Conservation (phyloP, 2,113 vertebrate species). For the Megatriorchis doriae region DNA sequence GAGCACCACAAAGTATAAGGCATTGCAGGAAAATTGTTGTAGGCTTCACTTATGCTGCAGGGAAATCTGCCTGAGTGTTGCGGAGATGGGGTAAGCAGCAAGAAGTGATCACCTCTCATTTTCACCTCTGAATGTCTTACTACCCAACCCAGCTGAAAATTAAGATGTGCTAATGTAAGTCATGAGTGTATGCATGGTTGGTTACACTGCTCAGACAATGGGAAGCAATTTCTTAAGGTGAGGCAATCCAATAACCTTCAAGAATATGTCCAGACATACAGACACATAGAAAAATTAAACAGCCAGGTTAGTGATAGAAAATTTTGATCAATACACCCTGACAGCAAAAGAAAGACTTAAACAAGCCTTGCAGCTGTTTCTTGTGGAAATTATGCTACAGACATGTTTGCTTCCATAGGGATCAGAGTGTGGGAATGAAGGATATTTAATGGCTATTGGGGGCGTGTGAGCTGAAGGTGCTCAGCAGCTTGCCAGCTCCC, state of each 20-base stretch:
- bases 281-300: not conserved
- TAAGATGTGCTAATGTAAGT: not conserved
- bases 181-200: not conserved
- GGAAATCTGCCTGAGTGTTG: not conserved
- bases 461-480: not conserved
- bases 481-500: constrained; percentile 28
- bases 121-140: not conserved
- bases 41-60: rapidly evolving
- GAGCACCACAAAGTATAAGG: not conserved
- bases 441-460: not conserved
- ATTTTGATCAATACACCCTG: not conserved
- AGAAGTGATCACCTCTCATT: not conserved
- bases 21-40: not conserved
- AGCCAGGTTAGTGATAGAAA: not conserved
- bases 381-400: not conserved
- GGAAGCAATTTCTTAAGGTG: not conserved
- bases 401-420: not conserved
- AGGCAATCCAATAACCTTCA: not conserved
- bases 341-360: not conserved
- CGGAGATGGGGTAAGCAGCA: not conserved
- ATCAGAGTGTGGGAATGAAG: not conserved
- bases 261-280: not conserved
- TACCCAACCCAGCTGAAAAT: not conserved
- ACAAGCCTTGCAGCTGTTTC: not conserved
- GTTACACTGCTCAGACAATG: not conserved